Conservation (phyloP, 2,888 invertebrate species). For the Cephus spinipes region DNA sequence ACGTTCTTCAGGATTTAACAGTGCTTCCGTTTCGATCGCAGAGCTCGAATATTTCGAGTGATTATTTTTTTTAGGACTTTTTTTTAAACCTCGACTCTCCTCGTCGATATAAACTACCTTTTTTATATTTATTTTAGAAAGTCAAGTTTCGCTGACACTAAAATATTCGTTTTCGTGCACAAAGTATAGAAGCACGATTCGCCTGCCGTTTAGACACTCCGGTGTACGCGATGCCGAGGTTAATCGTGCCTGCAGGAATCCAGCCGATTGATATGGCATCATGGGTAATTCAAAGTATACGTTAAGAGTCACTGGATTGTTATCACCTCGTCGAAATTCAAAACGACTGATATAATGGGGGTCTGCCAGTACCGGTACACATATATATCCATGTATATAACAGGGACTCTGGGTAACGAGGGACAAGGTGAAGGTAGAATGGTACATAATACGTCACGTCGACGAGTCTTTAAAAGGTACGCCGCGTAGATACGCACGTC, state of each 20-base stretch:
- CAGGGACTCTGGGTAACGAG: neutral
- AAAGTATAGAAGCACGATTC: neutral
- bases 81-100: neutral
- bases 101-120: too few relatives aligned
- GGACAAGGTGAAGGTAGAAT: neutral
- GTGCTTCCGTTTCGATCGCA: neutral
- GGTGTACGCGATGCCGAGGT: neutral
- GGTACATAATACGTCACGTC: neutral
- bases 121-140: too few relatives aligned
- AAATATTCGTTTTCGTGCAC: neutral
- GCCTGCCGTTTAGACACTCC: neutral
- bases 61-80: constrained; percentile 4
- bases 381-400: neutral
- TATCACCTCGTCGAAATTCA: neutral
- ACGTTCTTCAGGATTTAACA: neutral
- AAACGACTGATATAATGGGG: neutral
- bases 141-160: neutral
- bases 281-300: neutral
- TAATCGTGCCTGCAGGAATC: neutral
- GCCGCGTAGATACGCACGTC: neutral
- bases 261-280: neutral
- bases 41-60: too few relatives aligned
- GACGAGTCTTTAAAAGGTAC: neutral
- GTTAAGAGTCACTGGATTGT: neutral
- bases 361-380: neutral